Evolutionary conservation across 2,113 vertebrate species (phyloP), one percentile per base, ranked within the genome.

Genomic region (Etia nguti): DNA sequence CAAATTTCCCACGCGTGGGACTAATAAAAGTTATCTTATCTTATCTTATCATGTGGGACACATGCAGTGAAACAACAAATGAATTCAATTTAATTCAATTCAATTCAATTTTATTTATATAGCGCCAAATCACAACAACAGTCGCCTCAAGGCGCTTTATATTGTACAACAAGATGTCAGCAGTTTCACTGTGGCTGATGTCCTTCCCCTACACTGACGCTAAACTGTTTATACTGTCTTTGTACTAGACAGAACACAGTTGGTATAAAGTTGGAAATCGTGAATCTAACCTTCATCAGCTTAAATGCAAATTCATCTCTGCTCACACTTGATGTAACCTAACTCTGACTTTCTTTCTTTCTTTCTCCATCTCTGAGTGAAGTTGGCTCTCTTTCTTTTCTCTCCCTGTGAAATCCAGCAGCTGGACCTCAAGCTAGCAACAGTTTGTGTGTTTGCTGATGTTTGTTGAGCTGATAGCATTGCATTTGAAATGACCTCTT

Each of bases 401-500:
- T 56, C 34, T 65, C 20, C 60, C 20, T 65, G 0, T 65, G 0
- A 65, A 65, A 65, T 65, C 20, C 60, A 65, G 34, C 60, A 65
- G 20, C 10, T 65, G 34, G 34, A 2, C 0, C 60, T 38, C 6
- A 38, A n/a, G 60, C 60, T 38, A 38, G 34, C 0, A 38, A 38
- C 60, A 13, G 34, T 38, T 0, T 38, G 60, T 38, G 60, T 3
- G 60, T 22, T 65, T 65, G 6, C 34, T 38, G 60, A 22, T 22
- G 6, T 65, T 65, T 0, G 6, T 6, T 38, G 4, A 8, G 8
- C 60, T 65, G 60, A 0, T 65, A 65, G 34, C 6, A 10, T 22
- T 68, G 34, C 60, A 38, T 68, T 68, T 68, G 13, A 68, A 68
- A 68, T 13, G 20, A 68, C 60, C 11, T 68, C 22, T 22, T 38